Conservation (phyloP, 2,113 vertebrate species). For the Uropsilus gracilis region DNA sequence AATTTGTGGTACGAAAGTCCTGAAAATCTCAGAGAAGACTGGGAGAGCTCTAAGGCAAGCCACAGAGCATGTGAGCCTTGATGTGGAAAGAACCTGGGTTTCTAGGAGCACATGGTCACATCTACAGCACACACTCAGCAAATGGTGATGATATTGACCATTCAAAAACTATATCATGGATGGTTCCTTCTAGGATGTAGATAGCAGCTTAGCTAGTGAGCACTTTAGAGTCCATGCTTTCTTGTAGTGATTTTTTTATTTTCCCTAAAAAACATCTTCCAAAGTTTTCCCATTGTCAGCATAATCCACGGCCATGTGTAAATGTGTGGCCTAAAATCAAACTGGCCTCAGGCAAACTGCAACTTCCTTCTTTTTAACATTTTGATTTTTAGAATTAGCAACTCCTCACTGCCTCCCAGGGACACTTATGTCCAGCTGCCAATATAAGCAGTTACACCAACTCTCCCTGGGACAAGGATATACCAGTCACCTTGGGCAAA, state of each 20-base stretch:
- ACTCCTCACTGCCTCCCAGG: not conserved
- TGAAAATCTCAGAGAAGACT: not conserved
- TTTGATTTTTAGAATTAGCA: not conserved
- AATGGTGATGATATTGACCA: not conserved
- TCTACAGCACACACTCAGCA: not conserved
- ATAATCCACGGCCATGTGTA: not conserved
- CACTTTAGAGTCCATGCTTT: not conserved
- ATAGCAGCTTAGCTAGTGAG: not conserved
- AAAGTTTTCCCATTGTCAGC: not conserved
- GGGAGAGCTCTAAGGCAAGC: not conserved
- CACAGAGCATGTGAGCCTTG: not conserved
- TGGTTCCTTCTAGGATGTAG: not conserved
- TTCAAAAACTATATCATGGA: not conserved
- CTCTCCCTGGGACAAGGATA: not conserved
- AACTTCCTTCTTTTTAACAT: not conserved
- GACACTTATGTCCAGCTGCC: not conserved
- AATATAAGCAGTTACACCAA: not conserved
- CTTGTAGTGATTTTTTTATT: not conserved
- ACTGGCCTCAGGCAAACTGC: not conserved
- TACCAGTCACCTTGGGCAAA: constrained; percentile 52
- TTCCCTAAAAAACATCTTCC: not conserved
- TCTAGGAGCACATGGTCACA: rapidly evolving
- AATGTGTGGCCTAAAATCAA: not conserved
- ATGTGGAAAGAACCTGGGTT: not conserved
- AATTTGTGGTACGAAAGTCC: not conserved